Percentiles rank a stretch among this genome's conserved stretches.
Evolutionary conservation across 2,888 invertebrate genomes (phyloP).

Genomic region (Eugnorisma glareosa): DNA sequence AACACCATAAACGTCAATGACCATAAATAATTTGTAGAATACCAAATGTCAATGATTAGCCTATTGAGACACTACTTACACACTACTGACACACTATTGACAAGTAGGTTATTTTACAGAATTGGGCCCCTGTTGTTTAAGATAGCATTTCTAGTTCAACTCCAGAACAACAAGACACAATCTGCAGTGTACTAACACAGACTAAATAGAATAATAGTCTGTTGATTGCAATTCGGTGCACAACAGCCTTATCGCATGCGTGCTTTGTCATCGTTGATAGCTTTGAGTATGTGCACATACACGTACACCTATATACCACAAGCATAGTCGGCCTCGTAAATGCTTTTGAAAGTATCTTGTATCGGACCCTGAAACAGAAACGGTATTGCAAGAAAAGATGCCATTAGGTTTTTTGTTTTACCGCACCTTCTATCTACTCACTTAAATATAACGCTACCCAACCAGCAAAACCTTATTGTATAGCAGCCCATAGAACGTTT

Average conservation of each 20-base stretch:
- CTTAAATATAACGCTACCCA: too few relatives aligned
- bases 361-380: not conserved
- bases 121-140: too few relatives aligned
- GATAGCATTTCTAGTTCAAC: slow-evolving; percentile 9
- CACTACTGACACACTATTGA: too few relatives aligned
- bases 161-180: slow-evolving; percentile 10
- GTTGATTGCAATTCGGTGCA: slow-evolving; percentile 55
- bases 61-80: too few relatives aligned
- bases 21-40: too few relatives aligned
- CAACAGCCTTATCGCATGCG: slow-evolving; percentile 35
- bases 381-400: not conserved
- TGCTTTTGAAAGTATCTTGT: not conserved
- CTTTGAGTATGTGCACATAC: slow-evolving; percentile 8
- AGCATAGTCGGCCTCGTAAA: not conserved
- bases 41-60: too few relatives aligned
- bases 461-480: too few relatives aligned
- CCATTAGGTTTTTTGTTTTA: not conserved
- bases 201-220: too few relatives aligned
- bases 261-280: slow-evolving; percentile 54
- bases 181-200: slow-evolving; percentile 4
- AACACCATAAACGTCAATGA: too few relatives aligned
- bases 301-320: too few relatives aligned
- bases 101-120: too few relatives aligned
- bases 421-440: not conserved
- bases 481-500: too few relatives aligned